phyloP scores from a whole-genome alignment of 2,888 invertebrate genomes.

The Ellobium chinense region DNA sequence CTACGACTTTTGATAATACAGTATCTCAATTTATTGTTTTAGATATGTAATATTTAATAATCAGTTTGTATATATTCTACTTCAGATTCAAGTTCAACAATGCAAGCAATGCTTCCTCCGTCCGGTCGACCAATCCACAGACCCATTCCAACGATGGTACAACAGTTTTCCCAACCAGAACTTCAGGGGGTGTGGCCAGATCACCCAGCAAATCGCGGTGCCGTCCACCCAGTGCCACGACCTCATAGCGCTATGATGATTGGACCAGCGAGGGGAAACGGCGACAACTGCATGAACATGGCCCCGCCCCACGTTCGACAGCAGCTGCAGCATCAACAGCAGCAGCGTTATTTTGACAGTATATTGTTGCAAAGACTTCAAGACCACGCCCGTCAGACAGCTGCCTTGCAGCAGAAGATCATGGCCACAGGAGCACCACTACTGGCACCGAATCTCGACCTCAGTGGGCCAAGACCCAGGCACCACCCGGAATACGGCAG shows the following conservation, averaged over 20 bases:
- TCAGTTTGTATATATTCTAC: too few species aligned
- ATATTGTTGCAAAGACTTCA: background rate
- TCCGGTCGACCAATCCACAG: background rate
- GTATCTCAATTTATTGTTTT: too few species aligned
- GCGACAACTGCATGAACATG: background rate
- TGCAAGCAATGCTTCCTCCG: constrained; percentile 9
- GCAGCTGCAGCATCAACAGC: background rate
- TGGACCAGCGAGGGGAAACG: background rate
- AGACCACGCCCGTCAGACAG: constrained; percentile 52
- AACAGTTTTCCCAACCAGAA: constrained; percentile 10
- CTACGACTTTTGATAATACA: too few species aligned
- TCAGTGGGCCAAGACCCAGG: background rate
- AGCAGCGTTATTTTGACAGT: background rate
- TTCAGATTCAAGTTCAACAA: too few species aligned
- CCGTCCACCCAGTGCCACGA: background rate
- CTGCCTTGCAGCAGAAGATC: constrained; percentile 68
- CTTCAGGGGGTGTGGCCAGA: constrained; percentile 23
- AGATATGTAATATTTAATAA: too few species aligned
- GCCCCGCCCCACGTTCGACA: background rate
- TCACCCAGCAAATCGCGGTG: background rate
- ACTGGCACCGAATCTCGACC: constrained; percentile 21
- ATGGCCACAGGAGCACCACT: constrained; percentile 61
- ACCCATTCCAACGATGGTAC: constrained; percentile 12
- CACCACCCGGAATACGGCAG: background rate
- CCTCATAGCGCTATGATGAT: background rate